Conservation (phyloP, 2,797 vertebrate species). For the Cynodonichthys magdalenae region DNA sequence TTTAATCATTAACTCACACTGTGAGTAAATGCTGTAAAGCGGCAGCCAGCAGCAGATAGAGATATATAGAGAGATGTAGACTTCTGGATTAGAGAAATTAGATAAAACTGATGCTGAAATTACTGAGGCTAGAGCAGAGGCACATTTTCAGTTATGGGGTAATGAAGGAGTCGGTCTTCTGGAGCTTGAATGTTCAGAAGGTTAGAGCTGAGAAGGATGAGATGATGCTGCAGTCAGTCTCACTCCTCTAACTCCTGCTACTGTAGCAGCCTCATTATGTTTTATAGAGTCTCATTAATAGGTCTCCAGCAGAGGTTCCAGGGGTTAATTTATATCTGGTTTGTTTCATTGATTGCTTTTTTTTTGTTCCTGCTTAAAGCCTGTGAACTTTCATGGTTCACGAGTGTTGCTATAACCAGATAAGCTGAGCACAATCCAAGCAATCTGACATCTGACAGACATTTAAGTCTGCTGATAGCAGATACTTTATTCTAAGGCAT, state of each 20-base stretch:
- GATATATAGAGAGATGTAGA: background rate
- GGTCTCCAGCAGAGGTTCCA: conserved; percentile 64
- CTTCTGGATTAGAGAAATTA: conserved; percentile 15
- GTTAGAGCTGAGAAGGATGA: conserved; percentile 10
- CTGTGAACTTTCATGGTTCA: conserved; percentile 21
- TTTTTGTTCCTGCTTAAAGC: conserved; percentile 43
- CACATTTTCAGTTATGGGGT: conserved; percentile 1
- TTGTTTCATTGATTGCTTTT: conserved; percentile 56
- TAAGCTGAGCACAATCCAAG: conserved; percentile 12
- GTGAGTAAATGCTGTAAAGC: background rate
- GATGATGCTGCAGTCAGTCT: conserved; percentile 4
- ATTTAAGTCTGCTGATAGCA: conserved; percentile 1
- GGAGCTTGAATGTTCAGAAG: conserved; percentile 12
- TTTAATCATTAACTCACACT: conserved; percentile 3
- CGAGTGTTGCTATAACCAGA: conserved; percentile 15
- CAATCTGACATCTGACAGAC: conserved; percentile 4
- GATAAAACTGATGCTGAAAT: conserved; percentile 18
- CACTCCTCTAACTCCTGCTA: conserved; percentile 32
- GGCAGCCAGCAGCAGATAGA: conserved; percentile 8
- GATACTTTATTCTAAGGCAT: too few species aligned
- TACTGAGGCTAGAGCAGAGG: conserved; percentile 8
- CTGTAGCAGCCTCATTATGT: conserved; percentile 63
- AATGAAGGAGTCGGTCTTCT: conserved; percentile 4
- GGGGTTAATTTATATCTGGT: conserved; percentile 74
- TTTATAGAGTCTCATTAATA: conserved; percentile 68